phyloP scores from a whole-genome alignment of 1,140 invertebrate genomes.

The Zaprionus davidi region DNA sequence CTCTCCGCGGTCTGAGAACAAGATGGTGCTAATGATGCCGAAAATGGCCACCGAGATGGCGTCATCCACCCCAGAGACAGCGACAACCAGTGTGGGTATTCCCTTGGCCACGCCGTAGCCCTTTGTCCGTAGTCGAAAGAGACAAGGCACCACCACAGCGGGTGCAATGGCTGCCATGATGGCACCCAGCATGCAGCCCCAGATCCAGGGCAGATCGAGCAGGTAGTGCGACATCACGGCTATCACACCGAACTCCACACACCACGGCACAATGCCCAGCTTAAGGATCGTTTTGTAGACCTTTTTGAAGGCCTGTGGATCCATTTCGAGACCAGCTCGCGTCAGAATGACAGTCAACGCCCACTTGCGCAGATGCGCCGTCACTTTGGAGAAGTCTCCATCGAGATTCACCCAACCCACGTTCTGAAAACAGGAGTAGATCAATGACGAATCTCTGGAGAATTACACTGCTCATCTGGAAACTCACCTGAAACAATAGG shows the following conservation, averaged over 20 bases:
- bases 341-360: constrained; percentile 96
- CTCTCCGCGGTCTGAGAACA: constrained; percentile 90
- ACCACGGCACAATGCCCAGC: constrained; percentile 93
- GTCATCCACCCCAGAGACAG: constrained; percentile 92
- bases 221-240: constrained; percentile 89
- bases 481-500: constrained; percentile 87
- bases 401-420: constrained; percentile 90
- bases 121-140: constrained; percentile 92
- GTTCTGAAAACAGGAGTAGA: constrained; percentile 85
- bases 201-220: constrained; percentile 93
- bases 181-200: constrained; percentile 94
- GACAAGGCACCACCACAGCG: constrained; percentile 96
- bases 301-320: constrained; percentile 92
- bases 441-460: background rate
- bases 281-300: constrained; percentile 91
- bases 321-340: constrained; percentile 96
- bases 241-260: constrained; percentile 90
- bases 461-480: too few species aligned
- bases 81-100: constrained; percentile 97
- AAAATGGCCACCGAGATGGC: constrained; percentile 96
- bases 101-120: constrained; percentile 97
- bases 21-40: constrained; percentile 92
- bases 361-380: constrained; percentile 91
- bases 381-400: constrained; percentile 86
- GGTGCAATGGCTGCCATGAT: constrained; percentile 96